Percentiles rank a stretch among this genome's conserved stretches.
Evolutionary conservation across 2,797 vertebrate species (phyloP).

Genomic region (Labroides dimidiatus): DNA sequence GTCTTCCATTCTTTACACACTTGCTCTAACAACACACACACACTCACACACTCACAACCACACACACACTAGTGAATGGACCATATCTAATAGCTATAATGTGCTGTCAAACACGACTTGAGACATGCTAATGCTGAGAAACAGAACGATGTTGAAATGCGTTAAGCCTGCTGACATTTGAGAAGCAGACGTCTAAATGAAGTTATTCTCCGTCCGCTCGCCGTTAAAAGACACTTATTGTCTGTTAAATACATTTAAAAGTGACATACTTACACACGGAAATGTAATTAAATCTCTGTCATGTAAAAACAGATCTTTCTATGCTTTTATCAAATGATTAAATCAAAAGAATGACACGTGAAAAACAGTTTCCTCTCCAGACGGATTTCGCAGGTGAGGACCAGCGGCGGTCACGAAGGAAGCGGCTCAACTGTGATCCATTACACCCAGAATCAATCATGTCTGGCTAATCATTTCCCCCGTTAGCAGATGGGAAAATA

Average conservation of each 20-base stretch:
- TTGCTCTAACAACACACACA: neutral
- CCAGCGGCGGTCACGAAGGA: constrained; percentile 14
- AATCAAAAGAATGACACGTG: neutral
- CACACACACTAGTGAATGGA: constrained; percentile 50
- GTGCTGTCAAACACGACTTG: constrained; percentile 72
- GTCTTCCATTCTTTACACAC: constrained; percentile 6
- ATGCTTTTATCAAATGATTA: neutral
- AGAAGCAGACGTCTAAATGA: constrained; percentile 52
- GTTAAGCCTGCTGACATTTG: constrained; percentile 56
- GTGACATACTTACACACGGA: no score
- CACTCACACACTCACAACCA: constrained; percentile 19
- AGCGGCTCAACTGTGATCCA: constrained; percentile 45
- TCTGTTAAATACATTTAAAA: neutral
- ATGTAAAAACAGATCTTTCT: neutral
- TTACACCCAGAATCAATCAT: constrained; percentile 68
- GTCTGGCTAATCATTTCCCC: constrained; percentile 76
- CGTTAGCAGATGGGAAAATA: constrained; percentile 76
- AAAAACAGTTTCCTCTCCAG: neutral
- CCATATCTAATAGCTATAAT: constrained; percentile 80
- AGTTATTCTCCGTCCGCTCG: constrained; percentile 29
- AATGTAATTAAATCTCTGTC: neutral
- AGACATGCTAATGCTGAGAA: constrained; percentile 64
- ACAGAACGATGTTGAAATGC: constrained; percentile 35
- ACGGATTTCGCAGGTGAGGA: constrained; percentile 7
- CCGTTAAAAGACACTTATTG: neutral